phyloP scores from a whole-genome alignment of 2,797 vertebrate species.

The Gadopsis marmoratus region DNA sequence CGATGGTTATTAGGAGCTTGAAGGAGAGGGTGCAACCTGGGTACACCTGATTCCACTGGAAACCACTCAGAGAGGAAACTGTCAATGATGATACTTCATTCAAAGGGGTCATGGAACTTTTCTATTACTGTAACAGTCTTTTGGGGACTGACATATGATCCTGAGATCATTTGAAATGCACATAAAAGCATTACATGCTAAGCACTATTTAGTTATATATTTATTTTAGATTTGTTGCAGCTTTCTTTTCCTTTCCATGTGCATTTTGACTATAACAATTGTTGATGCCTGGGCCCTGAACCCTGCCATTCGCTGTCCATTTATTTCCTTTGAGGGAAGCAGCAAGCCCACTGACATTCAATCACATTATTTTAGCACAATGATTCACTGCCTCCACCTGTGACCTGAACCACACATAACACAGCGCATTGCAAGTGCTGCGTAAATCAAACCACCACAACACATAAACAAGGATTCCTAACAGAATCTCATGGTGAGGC shows the following conservation, averaged over 20 bases:
- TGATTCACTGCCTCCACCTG: slow-evolving; percentile 79
- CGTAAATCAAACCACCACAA: slow-evolving; percentile 70
- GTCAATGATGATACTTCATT: slow-evolving; percentile 41
- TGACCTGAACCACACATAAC: slow-evolving; percentile 77
- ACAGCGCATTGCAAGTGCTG: slow-evolving; percentile 61
- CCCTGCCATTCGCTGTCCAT: slow-evolving; percentile 67
- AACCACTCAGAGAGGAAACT: slow-evolving; percentile 35
- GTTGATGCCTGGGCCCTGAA: slow-evolving; percentile 57
- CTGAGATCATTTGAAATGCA: slow-evolving; percentile 9
- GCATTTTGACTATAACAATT: slow-evolving; percentile 61
- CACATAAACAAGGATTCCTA: slow-evolving; percentile 47
- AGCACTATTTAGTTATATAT: slow-evolving; percentile 36
- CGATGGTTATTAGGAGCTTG: slow-evolving; percentile 24
- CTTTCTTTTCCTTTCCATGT: slow-evolving; percentile 23
- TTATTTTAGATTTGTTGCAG: slow-evolving; percentile 8
- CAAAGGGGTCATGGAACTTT: slow-evolving; percentile 42
- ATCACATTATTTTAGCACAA: slow-evolving; percentile 82
- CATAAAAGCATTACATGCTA: background rate
- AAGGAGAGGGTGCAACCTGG: background rate
- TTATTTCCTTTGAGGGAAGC: slow-evolving; percentile 74
- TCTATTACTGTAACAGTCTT: slow-evolving; percentile 24
- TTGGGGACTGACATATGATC: slow-evolving; percentile 3
- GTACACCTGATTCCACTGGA: slow-evolving; percentile 19
- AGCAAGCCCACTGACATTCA: slow-evolving; percentile 79
- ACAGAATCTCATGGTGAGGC: slow-evolving; percentile 51